Conservation (phyloP, 2,113 vertebrate species). For the Trogon surrucura region DNA sequence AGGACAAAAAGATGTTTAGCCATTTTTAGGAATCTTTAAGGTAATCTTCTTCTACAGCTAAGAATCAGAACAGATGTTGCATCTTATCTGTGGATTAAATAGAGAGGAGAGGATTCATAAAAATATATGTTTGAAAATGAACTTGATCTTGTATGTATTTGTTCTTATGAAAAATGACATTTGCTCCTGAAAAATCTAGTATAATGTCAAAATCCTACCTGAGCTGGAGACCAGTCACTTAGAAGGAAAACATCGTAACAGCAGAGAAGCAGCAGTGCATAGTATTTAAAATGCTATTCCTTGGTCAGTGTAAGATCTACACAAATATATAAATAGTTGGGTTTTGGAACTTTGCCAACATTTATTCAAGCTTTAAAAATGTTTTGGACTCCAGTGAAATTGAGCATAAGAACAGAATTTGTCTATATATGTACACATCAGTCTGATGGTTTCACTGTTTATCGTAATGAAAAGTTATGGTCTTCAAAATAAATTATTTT, state of each 20-base stretch:
- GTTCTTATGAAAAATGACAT: constrained; percentile 60
- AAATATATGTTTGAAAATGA: constrained; percentile 26
- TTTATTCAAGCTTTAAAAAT: constrained; percentile 16
- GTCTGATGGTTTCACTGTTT: not conserved
- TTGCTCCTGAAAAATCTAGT: constrained; percentile 45
- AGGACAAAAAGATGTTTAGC: not conserved
- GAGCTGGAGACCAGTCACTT: constrained; percentile 36
- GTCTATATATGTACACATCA: not conserved
- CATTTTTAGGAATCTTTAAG: not conserved
- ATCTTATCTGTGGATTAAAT: not conserved
- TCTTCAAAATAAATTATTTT: not conserved
- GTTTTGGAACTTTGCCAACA: not conserved
- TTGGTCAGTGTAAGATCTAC: not conserved
- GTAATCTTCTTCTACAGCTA: constrained; percentile 36
- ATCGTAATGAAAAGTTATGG: not conserved
- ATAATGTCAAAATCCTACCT: constrained; percentile 58
- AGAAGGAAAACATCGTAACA: constrained; percentile 25
- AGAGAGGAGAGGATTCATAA: not conserved
- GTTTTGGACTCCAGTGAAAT: not conserved
- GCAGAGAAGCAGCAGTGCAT: constrained; percentile 4
- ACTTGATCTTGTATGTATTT: constrained; percentile 22
- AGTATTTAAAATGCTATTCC: constrained; percentile 29
- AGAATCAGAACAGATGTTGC: constrained; percentile 13
- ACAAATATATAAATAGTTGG: not conserved
- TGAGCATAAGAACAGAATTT: not conserved